phyloP scores from a whole-genome alignment of 2,113 vertebrate genomes.

The Cynopterus brachyotis region DNA sequence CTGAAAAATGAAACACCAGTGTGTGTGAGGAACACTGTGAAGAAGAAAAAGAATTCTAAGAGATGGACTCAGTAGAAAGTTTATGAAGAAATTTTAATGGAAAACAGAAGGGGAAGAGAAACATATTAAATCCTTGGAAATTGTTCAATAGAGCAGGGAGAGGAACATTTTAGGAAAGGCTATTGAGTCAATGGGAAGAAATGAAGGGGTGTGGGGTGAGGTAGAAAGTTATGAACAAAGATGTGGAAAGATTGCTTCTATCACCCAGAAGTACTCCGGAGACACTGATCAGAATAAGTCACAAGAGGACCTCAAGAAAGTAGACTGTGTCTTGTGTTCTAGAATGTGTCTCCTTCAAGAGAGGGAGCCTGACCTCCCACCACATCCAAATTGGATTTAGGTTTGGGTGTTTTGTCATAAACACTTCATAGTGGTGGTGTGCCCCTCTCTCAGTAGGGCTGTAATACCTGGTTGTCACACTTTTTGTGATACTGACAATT shows the following conservation, averaged over 20 bases:
- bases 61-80: background rate
- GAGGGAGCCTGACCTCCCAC: background rate
- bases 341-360: background rate
- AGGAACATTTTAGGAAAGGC: background rate
- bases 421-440: background rate
- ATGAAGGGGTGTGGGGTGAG: background rate
- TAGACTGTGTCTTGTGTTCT: background rate
- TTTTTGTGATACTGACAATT: background rate
- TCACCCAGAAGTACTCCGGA: background rate
- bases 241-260: background rate
- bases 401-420: background rate
- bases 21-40: background rate
- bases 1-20: background rate
- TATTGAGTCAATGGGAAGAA: background rate
- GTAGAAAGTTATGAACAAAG: background rate
- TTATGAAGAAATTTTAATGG: background rate
- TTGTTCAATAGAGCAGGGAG: background rate
- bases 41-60: background rate
- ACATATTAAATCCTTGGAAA: background rate
- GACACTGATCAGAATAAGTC: background rate
- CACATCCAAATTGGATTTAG: background rate
- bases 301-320: background rate
- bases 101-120: background rate
- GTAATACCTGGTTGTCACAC: background rate
- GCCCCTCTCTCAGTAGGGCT: background rate